These are phyloP conservation scores for Buphagus erythrorhynchus DNA, from an alignment of 2,797 vertebrate species.

Conservation along the genomic window DNA sequence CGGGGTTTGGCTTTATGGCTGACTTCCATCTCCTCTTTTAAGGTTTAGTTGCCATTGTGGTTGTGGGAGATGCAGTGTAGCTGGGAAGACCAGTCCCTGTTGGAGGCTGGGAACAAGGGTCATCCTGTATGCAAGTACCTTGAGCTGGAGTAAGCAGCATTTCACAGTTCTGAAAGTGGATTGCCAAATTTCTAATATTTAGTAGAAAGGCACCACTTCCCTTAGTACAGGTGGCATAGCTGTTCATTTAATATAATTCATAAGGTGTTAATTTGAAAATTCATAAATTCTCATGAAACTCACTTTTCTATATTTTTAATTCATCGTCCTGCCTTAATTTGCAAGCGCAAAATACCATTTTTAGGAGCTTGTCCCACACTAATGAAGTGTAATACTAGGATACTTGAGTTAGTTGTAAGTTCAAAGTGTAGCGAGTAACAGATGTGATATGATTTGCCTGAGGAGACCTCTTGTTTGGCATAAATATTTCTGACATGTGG, in stretches of 20 bases:
- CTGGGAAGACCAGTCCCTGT: not conserved
- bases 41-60: not conserved
- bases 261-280: not conserved
- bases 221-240: not conserved
- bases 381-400: not conserved
- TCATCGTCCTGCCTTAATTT: not conserved
- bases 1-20: not conserved
- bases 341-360: not conserved
- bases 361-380: not conserved
- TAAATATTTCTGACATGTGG: not conserved
- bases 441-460: not conserved
- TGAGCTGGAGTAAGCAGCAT: not conserved
- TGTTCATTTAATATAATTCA: not conserved
- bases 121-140: not conserved
- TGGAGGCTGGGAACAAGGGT: not conserved
- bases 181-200: not conserved
- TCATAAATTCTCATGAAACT: not conserved
- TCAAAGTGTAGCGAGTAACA: not conserved
- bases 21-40: not conserved
- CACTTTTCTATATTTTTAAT: not conserved
- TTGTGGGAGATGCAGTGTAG: not conserved
- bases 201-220: not conserved
- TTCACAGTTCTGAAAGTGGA: not conserved
- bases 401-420: not conserved
- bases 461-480: not conserved